Conservation (phyloP, 2,888 invertebrate species). For the Parthenolecanium corni region DNA sequence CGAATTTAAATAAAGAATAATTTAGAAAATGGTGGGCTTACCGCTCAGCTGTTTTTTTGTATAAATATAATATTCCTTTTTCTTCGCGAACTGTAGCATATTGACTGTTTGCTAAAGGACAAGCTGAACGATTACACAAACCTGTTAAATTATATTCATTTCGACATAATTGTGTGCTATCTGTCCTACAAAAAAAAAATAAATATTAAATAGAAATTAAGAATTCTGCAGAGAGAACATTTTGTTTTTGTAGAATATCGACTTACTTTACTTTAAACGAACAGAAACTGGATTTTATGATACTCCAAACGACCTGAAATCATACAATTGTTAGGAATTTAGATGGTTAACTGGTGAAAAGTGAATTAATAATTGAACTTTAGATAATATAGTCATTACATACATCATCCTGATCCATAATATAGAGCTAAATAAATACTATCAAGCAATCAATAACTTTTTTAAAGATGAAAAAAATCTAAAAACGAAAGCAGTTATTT, state of each 20-base stretch:
- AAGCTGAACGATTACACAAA: constrained; percentile 80
- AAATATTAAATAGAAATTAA: neutral
- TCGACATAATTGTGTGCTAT: constrained; percentile 89
- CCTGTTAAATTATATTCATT: constrained; percentile 98
- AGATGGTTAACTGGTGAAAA: too few relatives aligned
- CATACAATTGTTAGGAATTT: too few relatives aligned
- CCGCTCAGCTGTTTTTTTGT: constrained; percentile 82
- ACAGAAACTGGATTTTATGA: constrained; percentile 94
- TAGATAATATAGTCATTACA: too few relatives aligned
- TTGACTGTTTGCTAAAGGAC: constrained; percentile 97
- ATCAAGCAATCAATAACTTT: too few relatives aligned
- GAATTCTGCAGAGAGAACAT: neutral
- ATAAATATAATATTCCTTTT: constrained; percentile 84
- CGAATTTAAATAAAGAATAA: too few relatives aligned
- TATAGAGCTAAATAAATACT: too few relatives aligned
- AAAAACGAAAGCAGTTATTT: too few relatives aligned
- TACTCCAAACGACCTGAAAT: constrained; percentile 91
- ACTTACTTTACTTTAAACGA: constrained; percentile 95
- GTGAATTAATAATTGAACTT: too few relatives aligned
- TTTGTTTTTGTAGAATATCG: neutral
- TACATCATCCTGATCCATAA: constrained; percentile 30
- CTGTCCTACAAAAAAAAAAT: constrained; percentile 51
- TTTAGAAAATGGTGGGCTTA: too few relatives aligned
- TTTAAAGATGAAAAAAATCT: too few relatives aligned
- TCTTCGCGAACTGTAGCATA: constrained; percentile 98